phyloP scores from a whole-genome alignment of 2,888 invertebrate genomes.

The Metopia argyrocephala region DNA sequence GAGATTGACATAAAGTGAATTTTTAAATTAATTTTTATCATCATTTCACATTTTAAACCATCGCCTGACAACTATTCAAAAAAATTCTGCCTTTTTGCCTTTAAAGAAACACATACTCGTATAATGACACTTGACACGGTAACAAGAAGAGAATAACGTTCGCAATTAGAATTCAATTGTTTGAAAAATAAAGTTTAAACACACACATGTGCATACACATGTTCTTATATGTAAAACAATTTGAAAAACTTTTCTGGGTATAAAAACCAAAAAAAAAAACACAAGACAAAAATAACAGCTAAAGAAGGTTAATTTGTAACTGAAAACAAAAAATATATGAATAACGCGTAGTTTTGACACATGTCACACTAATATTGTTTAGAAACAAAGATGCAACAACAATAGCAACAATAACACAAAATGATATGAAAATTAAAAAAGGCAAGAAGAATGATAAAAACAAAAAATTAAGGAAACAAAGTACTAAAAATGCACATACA shows the following conservation, averaged over 20 bases:
- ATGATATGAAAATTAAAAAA: constrained; percentile 36
- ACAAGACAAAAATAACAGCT: neutral
- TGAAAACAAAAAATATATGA: no score
- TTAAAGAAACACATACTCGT: no score
- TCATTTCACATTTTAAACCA: no score
- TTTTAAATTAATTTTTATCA: no score
- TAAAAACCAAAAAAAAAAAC: neutral
- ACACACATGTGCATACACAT: constrained; percentile 15
- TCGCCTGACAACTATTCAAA: neutral
- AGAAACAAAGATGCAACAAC: no score
- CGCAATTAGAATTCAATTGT: constrained; percentile 52
- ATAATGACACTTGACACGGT: constrained; percentile 30
- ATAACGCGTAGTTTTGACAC: constrained; percentile 63
- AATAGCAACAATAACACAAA: constrained; percentile 20
- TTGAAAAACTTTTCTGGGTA: neutral
- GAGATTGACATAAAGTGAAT: no score
- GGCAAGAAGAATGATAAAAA: constrained; percentile 28
- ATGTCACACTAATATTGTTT: constrained; percentile 59
- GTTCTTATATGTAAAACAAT: neutral
- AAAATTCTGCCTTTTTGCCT: neutral
- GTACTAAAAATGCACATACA: neutral
- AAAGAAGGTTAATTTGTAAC: constrained; percentile 53
- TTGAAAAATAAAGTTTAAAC: constrained; percentile 36
- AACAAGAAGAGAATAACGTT: constrained; percentile 38
- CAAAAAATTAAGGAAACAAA: neutral